phyloP scores from a whole-genome alignment of 30 jellyfish, hydroid and myxozoan genomes.

The Aurelia coerulea region DNA sequence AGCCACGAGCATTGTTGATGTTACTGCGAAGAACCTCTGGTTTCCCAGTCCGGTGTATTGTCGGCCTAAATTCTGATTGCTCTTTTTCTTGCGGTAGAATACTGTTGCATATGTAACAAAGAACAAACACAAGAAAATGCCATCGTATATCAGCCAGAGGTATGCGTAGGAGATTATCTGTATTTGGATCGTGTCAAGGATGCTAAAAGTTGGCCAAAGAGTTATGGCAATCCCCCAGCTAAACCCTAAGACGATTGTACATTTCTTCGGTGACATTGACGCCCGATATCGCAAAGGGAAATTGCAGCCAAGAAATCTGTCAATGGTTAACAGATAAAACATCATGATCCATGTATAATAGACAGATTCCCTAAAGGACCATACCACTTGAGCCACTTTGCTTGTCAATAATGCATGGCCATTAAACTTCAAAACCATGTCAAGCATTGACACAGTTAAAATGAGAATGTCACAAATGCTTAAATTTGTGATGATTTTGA shows the following conservation, averaged over 20 bases:
- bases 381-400: not conserved
- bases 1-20: not conserved
- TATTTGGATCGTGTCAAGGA: not conserved
- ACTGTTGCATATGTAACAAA: not conserved
- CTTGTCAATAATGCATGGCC: not conserved
- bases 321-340: slow-evolving; percentile 4
- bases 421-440: too few species aligned
- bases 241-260: not conserved
- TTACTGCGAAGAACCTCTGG: not conserved
- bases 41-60: not conserved
- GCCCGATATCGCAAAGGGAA: not conserved
- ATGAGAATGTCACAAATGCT: not conserved
- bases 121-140: slow-evolving; percentile 6
- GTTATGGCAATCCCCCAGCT: not conserved
- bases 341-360: not conserved
- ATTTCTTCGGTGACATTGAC: not conserved
- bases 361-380: not conserved
- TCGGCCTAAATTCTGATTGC: not conserved
- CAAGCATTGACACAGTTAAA: not conserved
- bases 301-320: slow-evolving; percentile 27
- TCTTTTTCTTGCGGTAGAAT: not conserved
- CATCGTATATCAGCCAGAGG: not conserved
- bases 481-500: not conserved
- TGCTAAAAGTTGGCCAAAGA: not conserved
- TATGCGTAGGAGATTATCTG: not conserved